A percentile compares a stretch with the other conserved stretches of the same genome.
These are phyloP conservation scores for Chaetorhynchus papuensis DNA, from an alignment of 2,113 vertebrate species.

Conservation along the genomic window DNA sequence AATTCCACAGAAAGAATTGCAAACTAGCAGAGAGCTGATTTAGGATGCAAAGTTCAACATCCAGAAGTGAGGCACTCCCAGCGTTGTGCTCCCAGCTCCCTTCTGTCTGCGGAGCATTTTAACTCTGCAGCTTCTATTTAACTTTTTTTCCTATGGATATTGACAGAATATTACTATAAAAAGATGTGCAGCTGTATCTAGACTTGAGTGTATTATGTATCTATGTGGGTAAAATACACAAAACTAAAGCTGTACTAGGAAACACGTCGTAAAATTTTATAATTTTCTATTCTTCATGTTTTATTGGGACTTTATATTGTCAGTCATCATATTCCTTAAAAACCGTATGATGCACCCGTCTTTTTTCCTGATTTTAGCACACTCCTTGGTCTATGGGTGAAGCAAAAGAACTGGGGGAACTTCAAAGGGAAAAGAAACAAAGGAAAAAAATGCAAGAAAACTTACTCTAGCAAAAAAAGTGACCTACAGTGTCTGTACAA, in stretches of 20 bases:
- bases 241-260: not conserved
- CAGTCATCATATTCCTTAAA: not conserved
- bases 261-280: not conserved
- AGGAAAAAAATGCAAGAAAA: not conserved
- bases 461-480: not conserved
- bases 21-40: not conserved
- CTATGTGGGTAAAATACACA: not conserved
- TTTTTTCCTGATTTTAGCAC: not conserved
- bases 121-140: not conserved
- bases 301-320: not conserved
- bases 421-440: not conserved
- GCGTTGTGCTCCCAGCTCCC: not conserved
- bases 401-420: not conserved
- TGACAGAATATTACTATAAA: not conserved
- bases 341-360: rapidly evolving
- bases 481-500: not conserved
- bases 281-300: not conserved
- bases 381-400: not conserved
- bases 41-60: too few relatives aligned
- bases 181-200: not conserved
- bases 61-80: not conserved
- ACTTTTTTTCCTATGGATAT: not conserved
- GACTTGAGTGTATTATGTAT: not conserved
- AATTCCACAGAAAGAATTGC: not conserved
- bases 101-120: not conserved